Base-by-base conservation (phyloP, 1,140 invertebrate genomes). In the Asbolus verrucosus region DNA sequence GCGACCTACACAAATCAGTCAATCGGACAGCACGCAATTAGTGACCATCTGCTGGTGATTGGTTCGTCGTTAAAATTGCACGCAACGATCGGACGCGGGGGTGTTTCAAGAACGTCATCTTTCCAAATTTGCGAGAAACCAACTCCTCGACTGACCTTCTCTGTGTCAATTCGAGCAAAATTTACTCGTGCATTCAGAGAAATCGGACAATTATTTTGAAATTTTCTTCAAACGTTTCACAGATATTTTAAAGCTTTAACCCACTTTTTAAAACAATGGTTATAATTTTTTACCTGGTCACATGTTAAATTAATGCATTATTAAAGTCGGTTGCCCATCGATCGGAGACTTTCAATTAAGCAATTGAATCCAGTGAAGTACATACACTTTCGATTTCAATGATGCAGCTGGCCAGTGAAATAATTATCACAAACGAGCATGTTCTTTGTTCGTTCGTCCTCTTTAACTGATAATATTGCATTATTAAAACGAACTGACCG, bases 311-410 rank as follows among this genome's bases (percentile, higher is more conserved):
- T 46, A 46, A 46, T 19, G 41, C n/a, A n/a, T n/a, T n/a, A n/a
- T n/a, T 16, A 46, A 46, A 46, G 16, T 41, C 13, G 38, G 3
- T 46, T n/a, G 16, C 19, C 39, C 18, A 1, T 8, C 18, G 18
- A 46, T 46, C 41, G 24, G n/a, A 39, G 38, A 46, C 41, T 46
- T 46, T 46, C 41, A 46, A 46, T 46, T 46, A 46, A 46, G 41
- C 19, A 46, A 16, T 9, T 27, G 8, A 27, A 27, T 27, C 8
- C 8, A 4, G 24, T 27, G 24, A 27, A 18, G 41, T 46, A 19
- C n/a, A n/a, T n/a, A n/a, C n/a, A 46, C 41, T 46, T 46, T 46
- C 41, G 18, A 46, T 46, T 16, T 46, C 41, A 16, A 19, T 19
- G 41, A 4, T 27, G 24, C n/a, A n/a, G n/a, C n/a, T n/a, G n/a